Conservation (phyloP, 2,888 invertebrate species). For the Trissoscelio sp. region DNA sequence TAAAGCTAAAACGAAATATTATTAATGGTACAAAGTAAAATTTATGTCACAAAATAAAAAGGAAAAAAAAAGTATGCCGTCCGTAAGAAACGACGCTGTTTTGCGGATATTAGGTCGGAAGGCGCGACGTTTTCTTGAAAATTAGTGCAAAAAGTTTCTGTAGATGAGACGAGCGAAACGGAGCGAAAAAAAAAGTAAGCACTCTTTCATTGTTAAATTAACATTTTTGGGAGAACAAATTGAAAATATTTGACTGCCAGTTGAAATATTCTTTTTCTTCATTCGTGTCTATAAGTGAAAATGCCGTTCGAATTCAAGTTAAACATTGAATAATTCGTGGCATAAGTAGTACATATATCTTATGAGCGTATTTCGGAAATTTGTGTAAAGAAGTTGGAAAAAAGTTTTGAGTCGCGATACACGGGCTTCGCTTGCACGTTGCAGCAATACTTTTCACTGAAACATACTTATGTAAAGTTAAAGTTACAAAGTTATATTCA, state of each 20-base stretch:
- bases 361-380: conserved; percentile 33
- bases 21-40: conserved; percentile 19
- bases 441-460: conserved; percentile 42
- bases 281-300: neutral
- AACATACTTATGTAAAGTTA: conserved; percentile 57
- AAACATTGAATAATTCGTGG: conserved; percentile 48
- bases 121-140: conserved; percentile 4
- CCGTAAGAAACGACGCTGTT: conserved; percentile 7
- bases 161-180: conserved; percentile 8
- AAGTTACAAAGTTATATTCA: conserved; percentile 55
- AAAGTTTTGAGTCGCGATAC: conserved; percentile 40
- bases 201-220: conserved; percentile 6
- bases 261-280: neutral
- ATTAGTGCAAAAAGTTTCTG: conserved; percentile 11
- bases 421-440: conserved; percentile 2
- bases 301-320: conserved; percentile 9
- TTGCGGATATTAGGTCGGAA: conserved; percentile 14
- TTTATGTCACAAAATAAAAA: conserved; percentile 7
- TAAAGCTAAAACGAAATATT: conserved; percentile 39
- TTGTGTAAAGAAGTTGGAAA: conserved; percentile 46
- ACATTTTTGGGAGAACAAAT: neutral
- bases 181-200: conserved; percentile 5
- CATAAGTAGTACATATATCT: neutral
- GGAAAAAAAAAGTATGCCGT: neutral
- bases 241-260: too few relatives aligned